Base-by-base conservation (phyloP, 2,888 invertebrate genomes). In the Agonopterix subpropinquella region DNA sequence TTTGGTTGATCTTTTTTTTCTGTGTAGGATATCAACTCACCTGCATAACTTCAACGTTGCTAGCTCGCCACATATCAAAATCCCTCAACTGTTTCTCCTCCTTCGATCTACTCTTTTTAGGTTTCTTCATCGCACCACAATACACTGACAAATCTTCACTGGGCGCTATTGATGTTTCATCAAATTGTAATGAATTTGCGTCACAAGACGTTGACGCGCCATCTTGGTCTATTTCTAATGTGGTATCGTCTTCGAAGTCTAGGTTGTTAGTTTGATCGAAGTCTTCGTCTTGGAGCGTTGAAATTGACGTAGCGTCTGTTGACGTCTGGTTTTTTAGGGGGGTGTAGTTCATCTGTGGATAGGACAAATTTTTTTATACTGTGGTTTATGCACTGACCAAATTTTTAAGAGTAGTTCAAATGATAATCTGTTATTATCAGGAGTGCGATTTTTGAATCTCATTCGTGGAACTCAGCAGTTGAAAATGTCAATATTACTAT, bases 11-110 rank as follows among this genome's bases (percentile, higher is more conserved):
- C n/a, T n/a, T n/a, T n/a, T n/a, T n/a, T n/a, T n/a, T n/a, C n/a
- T n/a, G 13, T 2, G 2, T 3, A 44, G 11, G 9, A 9, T 36
- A 45, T 10, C n/a, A n/a, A 52, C 61, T 51, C 41, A 82, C 86
- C 77, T 81, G 71, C 77, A 86, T 80, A 18, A 88, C 87, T 39
- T 83, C 79, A 2, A 80, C 60, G 45, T 87, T 78, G 48, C 76
- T 83, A 0, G 86, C 83, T 41, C 70, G 68, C 87, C 87, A 88
- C 87, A 88, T 88, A 43, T 73, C 77, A n/a, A 70, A 56, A 18
- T 88, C 87, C 8, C 78, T 67, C 47, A 81, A 11, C 41, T 72
- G 73, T 47, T 65, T 61, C 45, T 75, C 71, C 35, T 77, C 76
- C 49, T 70, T 77, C 0, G 54, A 62, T 47, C 57, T 70, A 37